A percentile compares a stretch with the other conserved stretches of the same genome.
These are phyloP conservation scores for Asobara japonica DNA, from an alignment of 1,140 invertebrate species.

Conservation along the genomic window DNA sequence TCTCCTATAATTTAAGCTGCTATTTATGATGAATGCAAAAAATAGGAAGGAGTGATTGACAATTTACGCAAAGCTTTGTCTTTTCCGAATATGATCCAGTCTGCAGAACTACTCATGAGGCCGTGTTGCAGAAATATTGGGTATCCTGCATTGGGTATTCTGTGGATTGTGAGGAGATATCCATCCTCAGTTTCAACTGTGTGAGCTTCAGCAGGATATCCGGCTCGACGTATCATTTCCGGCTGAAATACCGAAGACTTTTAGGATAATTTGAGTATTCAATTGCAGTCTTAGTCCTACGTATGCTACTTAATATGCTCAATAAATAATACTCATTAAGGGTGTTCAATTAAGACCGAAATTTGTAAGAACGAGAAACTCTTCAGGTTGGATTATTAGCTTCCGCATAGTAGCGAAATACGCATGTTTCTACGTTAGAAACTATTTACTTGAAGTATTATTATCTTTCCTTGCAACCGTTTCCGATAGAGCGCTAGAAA, in stretches of 20 bases:
- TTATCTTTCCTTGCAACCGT: too few species aligned
- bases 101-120: slow-evolving; percentile 59
- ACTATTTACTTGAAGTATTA: too few species aligned
- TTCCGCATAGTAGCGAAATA: too few species aligned
- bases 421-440: too few species aligned
- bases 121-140: slow-evolving; percentile 76
- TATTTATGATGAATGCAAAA: too few species aligned
- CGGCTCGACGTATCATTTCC: slow-evolving; percentile 71
- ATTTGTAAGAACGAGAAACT: too few species aligned
- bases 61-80: slow-evolving; percentile 72
- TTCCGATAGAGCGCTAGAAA: too few species aligned
- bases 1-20: too few species aligned
- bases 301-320: neutral
- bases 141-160: slow-evolving; percentile 69
- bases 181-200: slow-evolving; percentile 76
- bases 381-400: too few species aligned
- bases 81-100: slow-evolving; percentile 70
- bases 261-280: neutral
- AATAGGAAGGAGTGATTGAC: too few species aligned
- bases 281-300: neutral
- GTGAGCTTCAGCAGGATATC: slow-evolving; percentile 77
- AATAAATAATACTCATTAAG: neutral
- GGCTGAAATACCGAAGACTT: slow-evolving; percentile 53
- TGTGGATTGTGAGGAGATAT: slow-evolving; percentile 77
- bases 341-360: too few species aligned